Evolutionary conservation across 2,797 vertebrate genomes (phyloP), one percentile per base, ranked within the genome.

Genomic region (Pseudochirops corinnae): DNA sequence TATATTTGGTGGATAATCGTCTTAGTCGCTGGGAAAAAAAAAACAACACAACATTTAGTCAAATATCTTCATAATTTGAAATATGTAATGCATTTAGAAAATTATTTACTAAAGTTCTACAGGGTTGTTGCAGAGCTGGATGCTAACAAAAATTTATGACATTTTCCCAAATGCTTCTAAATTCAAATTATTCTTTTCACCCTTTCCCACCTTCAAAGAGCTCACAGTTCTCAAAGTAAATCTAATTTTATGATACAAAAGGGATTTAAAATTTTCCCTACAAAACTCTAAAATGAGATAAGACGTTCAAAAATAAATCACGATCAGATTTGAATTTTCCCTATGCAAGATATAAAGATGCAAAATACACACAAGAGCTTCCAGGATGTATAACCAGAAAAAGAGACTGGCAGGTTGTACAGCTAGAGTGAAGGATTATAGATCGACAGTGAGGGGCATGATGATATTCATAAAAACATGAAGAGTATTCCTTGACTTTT

Each of bases 1-100:
- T 99, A 98, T 99, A 99, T 98, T 99, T 99, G 92, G 99, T 99
- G 90, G 99, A 99, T 98, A 99, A 98, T 98, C 99, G 99, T 98
- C 99, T 99, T 98, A 99, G 99, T 97, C 99, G 99, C 99, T 99
- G 99, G 97, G 99, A 97, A 97, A 96, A 97, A 97, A 92, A 98
- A 92, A 96, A 98, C 97, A 97, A 16, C 95, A 95, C 50, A 60
- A 98, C 33, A 95, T 95, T 96, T 93, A 94, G 18, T 50, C 96
- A 97, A 97, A 95, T 24, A 93, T 90, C 96, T 97, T 46, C 90
- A 98, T 90, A 46, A 67, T 94, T 97, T 57, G 96, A 97, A 94
- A 82, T 93, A 95, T 93, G 95, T 93, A 95, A 96, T 96, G 57
- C 29, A 96, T 94, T 95, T 90, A 96, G 33, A 97, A 97, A 95